Percentiles rank a stretch among this genome's conserved stretches.
Conservation (phyloP, 2,113 vertebrate genomes). For the Melospiza melodia region DNA sequence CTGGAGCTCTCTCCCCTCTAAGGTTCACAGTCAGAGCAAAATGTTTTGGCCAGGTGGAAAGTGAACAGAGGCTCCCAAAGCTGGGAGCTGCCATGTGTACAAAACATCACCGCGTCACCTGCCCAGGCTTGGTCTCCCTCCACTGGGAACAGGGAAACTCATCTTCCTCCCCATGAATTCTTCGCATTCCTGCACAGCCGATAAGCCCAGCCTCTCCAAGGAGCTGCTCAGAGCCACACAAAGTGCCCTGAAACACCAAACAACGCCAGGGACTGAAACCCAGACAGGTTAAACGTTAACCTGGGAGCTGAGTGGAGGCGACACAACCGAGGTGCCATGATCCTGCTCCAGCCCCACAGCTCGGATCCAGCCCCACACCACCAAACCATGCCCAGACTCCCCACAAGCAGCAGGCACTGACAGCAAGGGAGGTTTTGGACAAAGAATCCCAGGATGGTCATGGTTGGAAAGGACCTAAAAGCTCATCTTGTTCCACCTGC, state of each 20-base stretch:
- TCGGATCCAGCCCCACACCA: not conserved
- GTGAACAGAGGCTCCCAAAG: not conserved
- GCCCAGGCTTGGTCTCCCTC: not conserved
- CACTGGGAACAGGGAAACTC: not conserved
- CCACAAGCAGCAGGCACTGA: not conserved
- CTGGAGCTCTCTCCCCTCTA: not conserved
- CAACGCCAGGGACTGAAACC: not conserved
- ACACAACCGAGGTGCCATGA: fast-evolving
- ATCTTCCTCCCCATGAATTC: not conserved
- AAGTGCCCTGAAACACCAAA: not conserved
- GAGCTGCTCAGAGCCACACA: not conserved
- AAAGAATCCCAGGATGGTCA: not conserved
- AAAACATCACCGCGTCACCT: not conserved
- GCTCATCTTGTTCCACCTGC: fast-evolving
- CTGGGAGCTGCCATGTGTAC: not conserved
- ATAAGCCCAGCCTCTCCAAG: not conserved
- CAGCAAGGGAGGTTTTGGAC: not conserved
- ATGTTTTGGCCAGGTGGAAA: conserved; percentile 24
- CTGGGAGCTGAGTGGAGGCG: not conserved
- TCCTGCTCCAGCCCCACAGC: not conserved
- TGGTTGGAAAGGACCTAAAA: not conserved
- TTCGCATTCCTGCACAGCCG: not conserved
- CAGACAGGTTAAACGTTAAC: not conserved
- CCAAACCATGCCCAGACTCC: not conserved
- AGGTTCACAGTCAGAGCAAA: not conserved